Percentiles rank a stretch among this genome's conserved stretches.
Conservation (phyloP, 2,797 vertebrate genomes). For the Lagocephalus sceleratus region DNA sequence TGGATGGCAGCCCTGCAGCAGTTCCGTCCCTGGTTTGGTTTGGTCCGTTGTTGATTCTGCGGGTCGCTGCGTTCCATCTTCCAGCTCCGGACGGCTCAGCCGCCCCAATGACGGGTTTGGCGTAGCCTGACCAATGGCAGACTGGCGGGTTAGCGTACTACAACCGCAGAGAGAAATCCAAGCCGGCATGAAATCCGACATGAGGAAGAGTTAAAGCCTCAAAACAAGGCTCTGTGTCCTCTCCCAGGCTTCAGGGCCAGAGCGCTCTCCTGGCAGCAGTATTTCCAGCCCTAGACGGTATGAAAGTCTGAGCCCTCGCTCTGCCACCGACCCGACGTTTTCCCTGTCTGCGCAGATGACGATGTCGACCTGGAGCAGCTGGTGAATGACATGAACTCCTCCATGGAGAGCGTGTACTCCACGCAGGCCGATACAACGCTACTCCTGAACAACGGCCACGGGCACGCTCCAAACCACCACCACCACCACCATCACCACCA, state of each 20-base stretch:
- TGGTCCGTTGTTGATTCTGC: slow-evolving; percentile 6
- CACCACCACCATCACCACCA: slow-evolving; percentile 21
- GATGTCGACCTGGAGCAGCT: slow-evolving; percentile 93
- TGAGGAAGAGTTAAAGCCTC: slow-evolving; percentile 19
- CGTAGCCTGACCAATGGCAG: slow-evolving; percentile 29
- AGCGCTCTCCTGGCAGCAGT: slow-evolving; percentile 8
- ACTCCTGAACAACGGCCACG: slow-evolving; percentile 81
- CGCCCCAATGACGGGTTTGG: slow-evolving; percentile 30
- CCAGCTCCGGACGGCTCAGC: slow-evolving; percentile 12
- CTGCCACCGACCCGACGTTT: neutral
- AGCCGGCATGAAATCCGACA: slow-evolving; percentile 39
- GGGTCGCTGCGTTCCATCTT: slow-evolving; percentile 17
- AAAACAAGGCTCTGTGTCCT: slow-evolving; percentile 22
- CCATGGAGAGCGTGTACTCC: slow-evolving; percentile 86
- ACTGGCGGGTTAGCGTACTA: slow-evolving; percentile 19
- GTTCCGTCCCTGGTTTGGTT: slow-evolving; percentile 12
- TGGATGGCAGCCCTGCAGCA: neutral
- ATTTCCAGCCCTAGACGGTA: slow-evolving; percentile 14
- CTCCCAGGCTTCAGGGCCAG: slow-evolving; percentile 6
- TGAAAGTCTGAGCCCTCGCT: slow-evolving; percentile 6
- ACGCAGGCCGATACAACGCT: slow-evolving; percentile 83
- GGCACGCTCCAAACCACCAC: slow-evolving; percentile 29
- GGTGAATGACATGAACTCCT: slow-evolving; percentile 94
- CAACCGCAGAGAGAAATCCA: slow-evolving; percentile 30
- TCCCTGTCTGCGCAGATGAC: slow-evolving; percentile 76